Evolutionary conservation across 2,113 vertebrate genomes (phyloP).

Genomic region (Lanius collurio): DNA sequence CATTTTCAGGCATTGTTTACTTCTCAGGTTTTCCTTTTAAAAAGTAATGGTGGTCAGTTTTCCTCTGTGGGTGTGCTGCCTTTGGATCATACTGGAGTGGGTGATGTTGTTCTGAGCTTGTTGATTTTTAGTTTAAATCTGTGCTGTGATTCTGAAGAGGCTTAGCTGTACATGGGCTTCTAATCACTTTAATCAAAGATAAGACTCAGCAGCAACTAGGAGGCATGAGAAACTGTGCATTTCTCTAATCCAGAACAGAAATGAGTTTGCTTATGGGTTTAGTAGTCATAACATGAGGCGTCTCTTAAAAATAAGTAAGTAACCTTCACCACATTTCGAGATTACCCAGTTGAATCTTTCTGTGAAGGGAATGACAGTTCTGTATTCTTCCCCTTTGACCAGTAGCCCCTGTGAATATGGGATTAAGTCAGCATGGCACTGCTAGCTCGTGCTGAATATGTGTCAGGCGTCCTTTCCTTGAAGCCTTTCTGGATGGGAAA

Average conservation of each 20-base stretch:
- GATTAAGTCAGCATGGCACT: not conserved
- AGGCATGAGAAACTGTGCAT: not conserved
- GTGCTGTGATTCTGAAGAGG: not conserved
- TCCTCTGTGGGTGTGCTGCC: not conserved
- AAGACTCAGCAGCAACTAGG: not conserved
- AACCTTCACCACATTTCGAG: not conserved
- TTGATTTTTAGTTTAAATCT: not conserved
- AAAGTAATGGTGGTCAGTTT: not conserved
- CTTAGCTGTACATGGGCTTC: not conserved
- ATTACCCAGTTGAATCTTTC: not conserved
- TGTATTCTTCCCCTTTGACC: not conserved
- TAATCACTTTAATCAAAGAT: not conserved
- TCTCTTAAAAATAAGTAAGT: not conserved
- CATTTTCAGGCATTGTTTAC: not conserved
- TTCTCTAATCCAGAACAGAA: not conserved
- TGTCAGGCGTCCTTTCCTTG: not conserved
- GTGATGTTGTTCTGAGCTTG: not conserved
- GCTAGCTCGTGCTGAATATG: not conserved
- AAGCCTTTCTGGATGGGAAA: not conserved
- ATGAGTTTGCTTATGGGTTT: not conserved
- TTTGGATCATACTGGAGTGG: not conserved
- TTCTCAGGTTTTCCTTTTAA: constrained; percentile 13
- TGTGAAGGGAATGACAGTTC: not conserved
- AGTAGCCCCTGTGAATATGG: not conserved
- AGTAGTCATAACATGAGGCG: not conserved